phyloP scores from a whole-genome alignment of 2,797 vertebrate species.

The Alexandromys oeconomus region DNA sequence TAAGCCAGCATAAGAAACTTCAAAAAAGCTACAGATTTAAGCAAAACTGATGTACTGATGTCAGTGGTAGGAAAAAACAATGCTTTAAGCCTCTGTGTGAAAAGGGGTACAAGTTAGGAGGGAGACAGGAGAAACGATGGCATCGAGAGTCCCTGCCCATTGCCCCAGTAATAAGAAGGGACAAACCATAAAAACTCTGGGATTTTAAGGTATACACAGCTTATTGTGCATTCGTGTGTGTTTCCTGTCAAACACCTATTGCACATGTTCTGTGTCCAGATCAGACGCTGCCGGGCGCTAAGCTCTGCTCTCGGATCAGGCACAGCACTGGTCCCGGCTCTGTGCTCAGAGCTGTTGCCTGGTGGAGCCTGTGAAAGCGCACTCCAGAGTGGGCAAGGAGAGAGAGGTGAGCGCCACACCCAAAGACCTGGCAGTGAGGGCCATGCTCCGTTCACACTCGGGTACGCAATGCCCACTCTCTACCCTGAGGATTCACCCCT shows the following conservation, averaged over 20 bases:
- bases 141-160: background rate
- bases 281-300: background rate
- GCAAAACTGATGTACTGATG: background rate
- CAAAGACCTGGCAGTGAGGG: background rate
- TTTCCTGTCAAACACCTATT: constrained; percentile 26
- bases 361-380: background rate
- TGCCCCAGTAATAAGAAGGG: background rate
- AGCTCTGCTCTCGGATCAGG: background rate
- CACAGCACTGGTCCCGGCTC: background rate
- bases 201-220: background rate
- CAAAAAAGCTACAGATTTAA: constrained; percentile 37
- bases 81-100: background rate
- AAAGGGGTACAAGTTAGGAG: constrained; percentile 1
- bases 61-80: background rate
- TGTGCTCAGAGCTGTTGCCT: background rate
- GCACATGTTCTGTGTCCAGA: background rate
- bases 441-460: background rate
- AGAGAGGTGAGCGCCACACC: background rate
- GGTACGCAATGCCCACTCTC: background rate
- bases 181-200: background rate
- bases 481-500: fast-evolving
- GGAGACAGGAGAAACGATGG: background rate
- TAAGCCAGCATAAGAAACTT: constrained; percentile 34
- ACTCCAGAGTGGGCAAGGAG: background rate
- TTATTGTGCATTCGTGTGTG: background rate